Evolutionary conservation across 64 coral and sea anemone species (phyloP).

Genomic region (Pocillopora verrucosa): DNA sequence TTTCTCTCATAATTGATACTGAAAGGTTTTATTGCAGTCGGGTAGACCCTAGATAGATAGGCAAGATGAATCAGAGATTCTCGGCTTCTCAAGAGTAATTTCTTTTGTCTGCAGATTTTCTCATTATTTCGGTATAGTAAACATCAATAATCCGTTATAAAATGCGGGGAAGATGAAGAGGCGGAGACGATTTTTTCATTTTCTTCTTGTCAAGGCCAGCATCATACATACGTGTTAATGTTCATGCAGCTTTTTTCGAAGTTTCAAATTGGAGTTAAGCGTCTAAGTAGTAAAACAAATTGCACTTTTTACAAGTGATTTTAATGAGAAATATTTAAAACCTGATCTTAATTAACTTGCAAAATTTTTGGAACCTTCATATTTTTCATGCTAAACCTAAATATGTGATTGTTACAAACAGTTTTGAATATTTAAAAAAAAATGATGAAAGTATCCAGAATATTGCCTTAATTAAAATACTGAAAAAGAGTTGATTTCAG

Average conservation of each 20-base stretch:
- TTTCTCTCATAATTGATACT: neutral
- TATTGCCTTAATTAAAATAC: neutral
- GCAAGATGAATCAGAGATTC: neutral
- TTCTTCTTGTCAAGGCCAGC: neutral
- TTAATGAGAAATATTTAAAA: no score
- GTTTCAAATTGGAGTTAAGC: no score
- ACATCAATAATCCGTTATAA: neutral
- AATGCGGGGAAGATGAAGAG: neutral
- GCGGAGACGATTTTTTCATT: neutral
- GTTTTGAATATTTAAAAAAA: neutral
- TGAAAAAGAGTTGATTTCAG: neutral
- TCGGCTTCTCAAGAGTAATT: neutral
- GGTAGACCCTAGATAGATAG: neutral
- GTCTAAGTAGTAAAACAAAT: no score
- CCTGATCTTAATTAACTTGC: neutral
- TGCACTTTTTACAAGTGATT: neutral
- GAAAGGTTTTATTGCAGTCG: neutral
- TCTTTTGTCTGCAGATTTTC: neutral
- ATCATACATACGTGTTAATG: no score
- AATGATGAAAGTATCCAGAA: neutral
- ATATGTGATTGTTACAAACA: neutral
- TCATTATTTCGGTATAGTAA: neutral
- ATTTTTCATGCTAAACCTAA: neutral
- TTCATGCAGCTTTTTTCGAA: no score
- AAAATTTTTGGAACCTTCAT: neutral